Conservation (phyloP, 2,113 vertebrate genomes). For the Brachypteracias leptosomus region DNA sequence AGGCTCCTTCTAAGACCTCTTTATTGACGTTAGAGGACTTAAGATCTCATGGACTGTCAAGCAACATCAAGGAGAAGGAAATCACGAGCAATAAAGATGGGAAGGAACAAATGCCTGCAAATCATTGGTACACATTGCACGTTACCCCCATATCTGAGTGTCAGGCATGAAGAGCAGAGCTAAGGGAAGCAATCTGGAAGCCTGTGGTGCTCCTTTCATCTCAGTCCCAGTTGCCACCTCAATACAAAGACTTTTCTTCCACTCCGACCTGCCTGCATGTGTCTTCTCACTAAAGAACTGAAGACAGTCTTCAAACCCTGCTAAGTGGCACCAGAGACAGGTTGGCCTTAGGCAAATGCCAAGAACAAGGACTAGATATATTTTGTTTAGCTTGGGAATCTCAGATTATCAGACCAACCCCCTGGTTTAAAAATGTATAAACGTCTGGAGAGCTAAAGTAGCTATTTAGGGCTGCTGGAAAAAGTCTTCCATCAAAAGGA, state of each 20-base stretch:
- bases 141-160: accelerated
- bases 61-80: not conserved
- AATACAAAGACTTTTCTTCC: not conserved
- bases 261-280: not conserved
- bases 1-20: not conserved
- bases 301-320: not conserved
- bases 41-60: not conserved
- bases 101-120: not conserved
- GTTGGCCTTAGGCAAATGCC: slow-evolving; percentile 24
- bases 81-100: not conserved
- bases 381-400: not conserved
- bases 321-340: not conserved
- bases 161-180: not conserved
- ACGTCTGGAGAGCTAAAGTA: not conserved
- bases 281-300: not conserved
- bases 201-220: not conserved
- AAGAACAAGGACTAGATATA: not conserved
- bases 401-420: not conserved
- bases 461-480: not conserved
- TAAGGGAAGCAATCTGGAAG: slow-evolving; percentile 12
- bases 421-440: not conserved
- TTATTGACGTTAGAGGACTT: not conserved
- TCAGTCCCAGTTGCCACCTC: not conserved
- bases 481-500: not conserved
- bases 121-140: not conserved